Evolutionary conservation across 2,113 vertebrate species (phyloP), one percentile per base, ranked within the genome.

Genomic region (Tyto alba): DNA sequence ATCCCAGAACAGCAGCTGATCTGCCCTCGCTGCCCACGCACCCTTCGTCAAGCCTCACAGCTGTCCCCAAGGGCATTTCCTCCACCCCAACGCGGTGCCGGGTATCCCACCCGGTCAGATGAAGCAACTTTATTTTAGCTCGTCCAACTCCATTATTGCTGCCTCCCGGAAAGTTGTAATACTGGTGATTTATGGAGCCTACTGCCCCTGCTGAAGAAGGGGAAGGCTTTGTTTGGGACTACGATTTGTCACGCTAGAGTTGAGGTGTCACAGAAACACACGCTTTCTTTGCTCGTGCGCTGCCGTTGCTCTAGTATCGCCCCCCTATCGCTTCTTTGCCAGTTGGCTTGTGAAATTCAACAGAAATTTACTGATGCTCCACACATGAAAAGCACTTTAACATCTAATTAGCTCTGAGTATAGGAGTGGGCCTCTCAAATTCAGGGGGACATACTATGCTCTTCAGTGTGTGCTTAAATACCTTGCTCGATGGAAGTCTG

Each of bases 11-110:
- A 57, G 89, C 47, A 15, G 67, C 50, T 26, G 68, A 48, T 32
- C 41, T 63, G 43, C 23, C 17, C 52, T 47, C 2, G 0, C 25
- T 27, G 53, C 2, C 2, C 26, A 19, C 2, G 3, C 26, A 19
- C n/a, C 57, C 27, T 72, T 30, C 30, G 2, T 23, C 13, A 76
- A 69, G n/a, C 2, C 1, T 9, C 0, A 0, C 0, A 1, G 1
- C 45, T 89, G n/a, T 56, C 78, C 80, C 56, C 0, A 1, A 85
- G 34, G 53, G 48, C 34, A 21, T 72, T 64, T 82, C 15, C 52
- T 47, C 15, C 25, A 48, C 73, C 50, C 38, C 32, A 7, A 45
- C 0, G 0, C 1, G 1, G 21, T 19, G 27, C 45, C 68, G 45
- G 3, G 0, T 34, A 18, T 34, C 13, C 0, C 27, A 30, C 23